These are phyloP conservation scores for Propithecus perrieri DNA, from an alignment of 2,797 vertebrate genomes.

Conservation along the genomic window DNA sequence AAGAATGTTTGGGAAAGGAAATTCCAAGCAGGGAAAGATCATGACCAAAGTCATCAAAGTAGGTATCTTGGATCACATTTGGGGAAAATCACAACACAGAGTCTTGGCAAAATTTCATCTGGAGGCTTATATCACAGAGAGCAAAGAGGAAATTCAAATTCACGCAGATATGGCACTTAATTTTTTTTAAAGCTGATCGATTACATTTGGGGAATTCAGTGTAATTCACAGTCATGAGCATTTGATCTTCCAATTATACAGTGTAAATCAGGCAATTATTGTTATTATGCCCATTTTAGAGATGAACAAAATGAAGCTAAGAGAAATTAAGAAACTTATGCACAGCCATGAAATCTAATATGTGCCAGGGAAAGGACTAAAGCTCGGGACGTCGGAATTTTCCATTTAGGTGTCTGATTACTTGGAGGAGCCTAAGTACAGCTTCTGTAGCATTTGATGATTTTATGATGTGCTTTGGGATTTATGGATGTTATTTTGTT, in stretches of 20 bases:
- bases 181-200: not conserved
- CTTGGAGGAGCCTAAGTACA: not conserved
- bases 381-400: conserved; percentile 16
- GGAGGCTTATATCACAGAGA: not conserved
- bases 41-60: not conserved
- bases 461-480: conserved; percentile 73
- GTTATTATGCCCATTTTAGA: conserved; percentile 15
- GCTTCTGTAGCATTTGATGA: conserved; percentile 71
- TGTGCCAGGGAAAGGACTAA: not conserved
- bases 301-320: conserved; percentile 13
- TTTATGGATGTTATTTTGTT: conserved; percentile 73
- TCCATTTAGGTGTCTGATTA: conserved; percentile 47
- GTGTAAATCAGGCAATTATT: not conserved
- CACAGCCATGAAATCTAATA: conserved; percentile 15
- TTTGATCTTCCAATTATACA: not conserved
- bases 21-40: not conserved
- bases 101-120: not conserved
- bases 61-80: not conserved
- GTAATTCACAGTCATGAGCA: not conserved
- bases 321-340: not conserved
- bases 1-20: not conserved
- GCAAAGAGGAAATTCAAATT: conserved; percentile 12
- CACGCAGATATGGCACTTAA: not conserved
- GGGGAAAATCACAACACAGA: not conserved
- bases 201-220: not conserved